Evolutionary conservation across 2,797 vertebrate genomes (phyloP).

Genomic region (Enteromius paludinosus): DNA sequence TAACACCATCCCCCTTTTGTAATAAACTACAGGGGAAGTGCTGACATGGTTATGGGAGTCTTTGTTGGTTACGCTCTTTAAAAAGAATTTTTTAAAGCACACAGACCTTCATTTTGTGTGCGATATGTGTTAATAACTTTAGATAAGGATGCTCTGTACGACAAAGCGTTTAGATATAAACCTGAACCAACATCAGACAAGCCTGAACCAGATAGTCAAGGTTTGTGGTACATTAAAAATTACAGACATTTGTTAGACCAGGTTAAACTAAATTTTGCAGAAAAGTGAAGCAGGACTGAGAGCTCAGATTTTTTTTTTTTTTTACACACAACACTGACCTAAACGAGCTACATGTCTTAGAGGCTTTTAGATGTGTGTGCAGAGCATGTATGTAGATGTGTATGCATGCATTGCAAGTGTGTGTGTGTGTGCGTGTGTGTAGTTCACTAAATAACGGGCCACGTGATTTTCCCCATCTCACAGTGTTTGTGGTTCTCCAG

Average conservation of each 20-base stretch:
- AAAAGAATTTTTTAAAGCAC: background rate
- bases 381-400: slow-evolving; percentile 34
- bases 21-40: slow-evolving; percentile 29
- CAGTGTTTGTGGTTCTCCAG: slow-evolving; percentile 89
- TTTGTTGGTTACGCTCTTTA: background rate
- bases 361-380: slow-evolving; percentile 42
- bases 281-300: background rate
- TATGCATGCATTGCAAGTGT: slow-evolving; percentile 25
- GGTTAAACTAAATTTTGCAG: slow-evolving; percentile 2
- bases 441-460: slow-evolving; percentile 13
- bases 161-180: slow-evolving; percentile 14
- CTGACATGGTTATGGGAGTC: background rate
- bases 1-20: slow-evolving; percentile 50
- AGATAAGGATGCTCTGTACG: background rate
- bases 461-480: slow-evolving; percentile 70
- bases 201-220: background rate
- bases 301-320: background rate
- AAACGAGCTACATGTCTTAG: slow-evolving; percentile 36
- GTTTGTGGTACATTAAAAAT: slow-evolving; percentile 11
- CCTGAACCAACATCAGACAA: slow-evolving; percentile 7
- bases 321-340: slow-evolving; percentile 49
- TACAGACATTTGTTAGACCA: slow-evolving; percentile 1
- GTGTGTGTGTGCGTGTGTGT: slow-evolving; percentile 2
- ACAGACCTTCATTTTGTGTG: slow-evolving; percentile 12
- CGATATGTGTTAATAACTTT: slow-evolving; percentile 13